Percentiles rank a stretch among this genome's conserved stretches.
Evolutionary conservation across 2,113 vertebrate genomes (phyloP).

Genomic region (Myrmophylax atrothorax): DNA sequence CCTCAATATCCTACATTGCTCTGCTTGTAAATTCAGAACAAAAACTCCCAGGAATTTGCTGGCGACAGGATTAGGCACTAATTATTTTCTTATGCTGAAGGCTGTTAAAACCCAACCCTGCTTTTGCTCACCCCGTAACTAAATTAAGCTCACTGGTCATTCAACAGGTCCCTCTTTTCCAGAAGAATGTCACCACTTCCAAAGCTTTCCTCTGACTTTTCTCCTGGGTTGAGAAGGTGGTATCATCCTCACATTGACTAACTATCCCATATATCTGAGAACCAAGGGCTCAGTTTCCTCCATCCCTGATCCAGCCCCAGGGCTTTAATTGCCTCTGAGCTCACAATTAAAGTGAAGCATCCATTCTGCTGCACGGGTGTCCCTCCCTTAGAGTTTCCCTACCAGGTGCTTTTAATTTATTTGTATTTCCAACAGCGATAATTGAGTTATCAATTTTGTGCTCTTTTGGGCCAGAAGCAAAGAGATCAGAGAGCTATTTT

Average conservation of each 20-base stretch:
- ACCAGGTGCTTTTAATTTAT: slow-evolving; percentile 57
- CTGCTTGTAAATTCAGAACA: neutral
- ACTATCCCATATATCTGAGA: fast-evolving
- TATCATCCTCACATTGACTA: neutral
- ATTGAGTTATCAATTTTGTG: slow-evolving; percentile 64
- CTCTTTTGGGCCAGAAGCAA: slow-evolving; percentile 57
- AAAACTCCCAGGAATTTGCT: neutral
- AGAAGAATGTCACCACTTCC: neutral
- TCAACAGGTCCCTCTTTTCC: neutral
- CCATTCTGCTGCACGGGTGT: neutral
- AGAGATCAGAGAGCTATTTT: slow-evolving; percentile 57
- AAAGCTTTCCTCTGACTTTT: neutral
- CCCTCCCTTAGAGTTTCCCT: neutral
- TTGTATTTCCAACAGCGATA: slow-evolving; percentile 63
- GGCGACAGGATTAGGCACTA: neutral
- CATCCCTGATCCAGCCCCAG: neutral
- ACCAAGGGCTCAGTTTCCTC: neutral
- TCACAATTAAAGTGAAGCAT: neutral
- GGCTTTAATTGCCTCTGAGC: neutral
- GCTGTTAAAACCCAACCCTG: neutral
- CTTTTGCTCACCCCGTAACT: neutral
- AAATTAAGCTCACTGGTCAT: neutral
- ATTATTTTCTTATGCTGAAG: neutral
- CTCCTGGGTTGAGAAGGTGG: neutral
- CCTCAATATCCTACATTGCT: neutral